Base-by-base conservation (phyloP, 2,888 invertebrate species). In the Nymphalis c-album region DNA sequence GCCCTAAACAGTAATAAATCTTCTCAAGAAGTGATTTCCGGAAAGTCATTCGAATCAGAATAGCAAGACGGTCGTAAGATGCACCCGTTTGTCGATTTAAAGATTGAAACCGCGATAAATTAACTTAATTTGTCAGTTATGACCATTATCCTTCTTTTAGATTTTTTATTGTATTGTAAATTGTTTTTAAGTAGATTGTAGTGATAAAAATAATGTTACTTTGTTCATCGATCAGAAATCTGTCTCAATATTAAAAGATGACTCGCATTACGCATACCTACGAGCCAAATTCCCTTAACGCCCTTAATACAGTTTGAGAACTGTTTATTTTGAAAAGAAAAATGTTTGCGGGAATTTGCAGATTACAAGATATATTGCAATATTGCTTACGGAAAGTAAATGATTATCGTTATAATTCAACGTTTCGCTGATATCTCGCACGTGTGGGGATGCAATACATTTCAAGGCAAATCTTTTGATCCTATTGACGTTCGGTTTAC, bases 21-120 rank as follows among this genome's bases (percentile, higher is more conserved):
- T 74, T 72, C 67, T 68, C 67, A 73, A 79, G 77, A 75, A 78
- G 80, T 82, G 82, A 85, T 85, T 86, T 85, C 88, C 84, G 80
- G 84, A 82, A 82, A 85, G 73, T 78, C 75, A 79, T 83, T 82
- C 69, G 76, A 76, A 83, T 86, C 77, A 78, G 76, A 84, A 84
- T 83, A 81, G 81, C 80, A 77, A 80, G 80, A 81, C 85, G 80
- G 81, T 80, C 80, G 78, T 85, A 81, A 51, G 63, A 78, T 79
- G 85, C 87, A 86, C 84, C 85, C 85, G 87, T 78, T 83, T 73
- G 71, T 74, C 72, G 70, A 78, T 80, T 79, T 77, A 75, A 74
- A 73, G 76, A 78, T 77, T 75, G 77, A 71, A 67, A 74, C 68
- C 64, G 67, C 74, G 67, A 78, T 81, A 78, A 78, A 81, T 77